phyloP scores from a whole-genome alignment of 2,113 vertebrate genomes.

The Porphyrio hochstetteri region DNA sequence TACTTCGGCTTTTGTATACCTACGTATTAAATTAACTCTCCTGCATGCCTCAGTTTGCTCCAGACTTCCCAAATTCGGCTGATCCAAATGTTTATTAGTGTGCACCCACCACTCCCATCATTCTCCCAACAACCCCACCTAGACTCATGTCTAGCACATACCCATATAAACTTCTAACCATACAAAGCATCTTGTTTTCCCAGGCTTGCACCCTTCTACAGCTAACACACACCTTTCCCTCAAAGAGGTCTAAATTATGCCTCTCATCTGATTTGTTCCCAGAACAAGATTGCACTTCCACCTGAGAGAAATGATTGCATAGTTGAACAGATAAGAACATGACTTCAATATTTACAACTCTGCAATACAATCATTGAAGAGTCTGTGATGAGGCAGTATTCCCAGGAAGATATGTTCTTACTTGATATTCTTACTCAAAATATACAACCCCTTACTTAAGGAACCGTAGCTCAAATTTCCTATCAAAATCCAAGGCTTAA shows the following conservation, averaged over 20 bases:
- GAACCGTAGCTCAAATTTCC: background rate
- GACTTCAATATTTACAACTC: background rate
- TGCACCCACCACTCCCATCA: background rate
- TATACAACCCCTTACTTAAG: background rate
- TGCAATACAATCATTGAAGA: background rate
- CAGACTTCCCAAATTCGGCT: background rate
- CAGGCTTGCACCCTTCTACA: background rate
- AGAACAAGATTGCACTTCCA: background rate
- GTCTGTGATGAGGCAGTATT: background rate
- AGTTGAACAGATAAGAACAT: background rate
- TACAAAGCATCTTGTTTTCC: background rate
- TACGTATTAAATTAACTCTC: background rate
- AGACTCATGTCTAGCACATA: background rate
- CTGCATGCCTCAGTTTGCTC: background rate
- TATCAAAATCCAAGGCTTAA: background rate
- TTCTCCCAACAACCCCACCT: background rate
- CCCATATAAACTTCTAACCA: background rate
- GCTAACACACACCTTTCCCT: background rate
- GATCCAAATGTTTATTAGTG: background rate
- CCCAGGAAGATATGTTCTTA: background rate
- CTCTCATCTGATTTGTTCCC: background rate
- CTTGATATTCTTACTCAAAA: background rate
- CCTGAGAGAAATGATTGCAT: background rate
- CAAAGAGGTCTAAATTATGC: fast-evolving
- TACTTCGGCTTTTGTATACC: background rate